Base-by-base conservation (phyloP, 2,113 vertebrate species). In the Morone chrysops region DNA sequence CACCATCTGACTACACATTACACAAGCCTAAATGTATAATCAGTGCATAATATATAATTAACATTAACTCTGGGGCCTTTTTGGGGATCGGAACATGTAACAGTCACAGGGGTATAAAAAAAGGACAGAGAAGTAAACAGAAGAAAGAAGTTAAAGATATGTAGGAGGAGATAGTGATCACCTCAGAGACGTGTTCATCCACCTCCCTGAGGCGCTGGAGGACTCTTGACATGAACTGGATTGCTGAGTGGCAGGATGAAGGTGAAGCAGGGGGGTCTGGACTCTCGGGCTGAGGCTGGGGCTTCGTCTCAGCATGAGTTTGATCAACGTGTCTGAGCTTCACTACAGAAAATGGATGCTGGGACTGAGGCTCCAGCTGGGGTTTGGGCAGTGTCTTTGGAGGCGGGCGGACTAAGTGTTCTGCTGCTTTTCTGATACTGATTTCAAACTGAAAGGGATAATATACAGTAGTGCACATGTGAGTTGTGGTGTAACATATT, bases 141-240 rank as follows among this genome's bases (percentile, higher is more conserved):
- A 45, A 78, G 47, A 51, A 0, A 89, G 70, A 54, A 80, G 43
- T 17, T 31, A 22, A 67, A 70, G 62, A 62, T 6, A 56, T 53
- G 65, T 75, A 75, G 45, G 76, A 88, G 72, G 80, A 93, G 93
- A 90, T 65, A 82, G 76, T 57, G 70, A 87, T 99, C 98, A 99
- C 98, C 98, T 99, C 96, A 77, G 96, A 96, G 90, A 97, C 93
- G 93, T 96, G 95, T 75, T 99, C 96, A 31, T 99, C 98, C 92
- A 99, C 96, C 87, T 96, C 95, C 93, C 97, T 97, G 89, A 99
- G 97, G 86, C 97, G 97, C 85, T 96, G 96, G 79, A 98, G 95
- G 86, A 98, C 95, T 91, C 97, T 96, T 20, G 95, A 95, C 83
- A 99, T 96, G 72, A 96, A 96, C 91, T 95, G 91, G 5, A 96